Base-by-base conservation (phyloP, 1,140 invertebrate genomes). In the Zaprionus tsacasi region DNA sequence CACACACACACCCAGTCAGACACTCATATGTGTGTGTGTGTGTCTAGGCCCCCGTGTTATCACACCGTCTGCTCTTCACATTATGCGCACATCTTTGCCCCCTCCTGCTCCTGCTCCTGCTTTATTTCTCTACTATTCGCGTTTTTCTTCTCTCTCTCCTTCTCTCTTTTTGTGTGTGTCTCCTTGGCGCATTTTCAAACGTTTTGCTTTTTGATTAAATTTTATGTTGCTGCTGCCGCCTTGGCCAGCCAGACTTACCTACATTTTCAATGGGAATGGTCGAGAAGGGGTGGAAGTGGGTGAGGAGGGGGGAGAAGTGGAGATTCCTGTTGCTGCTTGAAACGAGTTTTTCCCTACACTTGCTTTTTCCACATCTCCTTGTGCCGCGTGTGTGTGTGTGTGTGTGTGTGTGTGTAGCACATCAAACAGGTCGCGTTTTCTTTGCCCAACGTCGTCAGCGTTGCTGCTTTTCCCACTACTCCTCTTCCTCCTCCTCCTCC, bases 331-430 rank as follows among this genome's bases (percentile, higher is more conserved):
- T 76, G 73, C 50, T 27, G 67, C 61, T 63, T 54, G 60, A 83
- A 89, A 88, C 83, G 78, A 89, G 83, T 88, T 88, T 87, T 89
- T 89, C 80, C 45, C 85, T 89, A 80, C 83, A 83, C 79, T 87
- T 86, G 82, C 81, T 88, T 88, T 87, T 83, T 86, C 78, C 83
- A 88, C 83, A 88, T 88, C 85, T 88, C 85, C 83, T 89, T 87
- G 17, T 78, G 66, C 40, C 65, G 59, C 63, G 43, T 76, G 56
- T 76, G 48, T 82, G 38, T 70, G 69, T 73, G 33, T 82, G 38
- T 70, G 69, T 73, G 33, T 55, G 13, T 65, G 70, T 12, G 27
- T 30, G 27, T 69, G 52, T 55, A 8, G 58, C 66, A 56, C 71
- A 78, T 87, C 82, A 86, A 86, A 87, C 82, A 86, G 82, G 82